Evolutionary conservation across 2,113 vertebrate species (phyloP), one percentile per base, ranked within the genome.

Genomic region (Columba janthina): DNA sequence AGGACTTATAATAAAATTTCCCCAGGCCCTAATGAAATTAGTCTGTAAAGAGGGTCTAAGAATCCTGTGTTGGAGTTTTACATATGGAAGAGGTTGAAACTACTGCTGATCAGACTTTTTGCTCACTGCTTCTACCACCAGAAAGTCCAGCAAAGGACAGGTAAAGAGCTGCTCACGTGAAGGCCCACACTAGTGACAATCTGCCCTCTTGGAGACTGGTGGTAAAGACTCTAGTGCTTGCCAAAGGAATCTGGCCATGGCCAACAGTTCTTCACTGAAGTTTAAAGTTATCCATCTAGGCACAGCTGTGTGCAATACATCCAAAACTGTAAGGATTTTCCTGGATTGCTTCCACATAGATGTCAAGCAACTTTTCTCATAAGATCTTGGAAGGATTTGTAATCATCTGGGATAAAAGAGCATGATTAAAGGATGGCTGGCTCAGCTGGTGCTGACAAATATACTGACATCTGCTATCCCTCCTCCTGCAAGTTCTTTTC

Each of bases 361-460:
- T 74, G 72, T 97, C 94, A 93, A 88, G 42, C 29, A 94, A 94
- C 31, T 86, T 94, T 93, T 94, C 94, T 94, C 88, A 60, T 70
- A 91, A 90, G 86, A 93, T 71, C 78, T 93, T 97, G 83, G 72
- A 96, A 92, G 76, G 83, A 89, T 92, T 94, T 94, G 76, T 81
- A 92, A 90, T 96, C 90, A 92, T 96, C 91, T 94, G 73, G 83
- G 76, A 95, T 95, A 90, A 96, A 96, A 84, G 88, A 62, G n/a
- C 69, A 76, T 70, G 85, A 95, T 94, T 93, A 96, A 96, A 96
- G 50, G 40, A 94, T 48, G 65, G 76, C 83, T 94, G 86, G 72
- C 86, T 93, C 91, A 94, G 89, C 86, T 93, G 73, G 90, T 94
- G 92, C 86, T 89, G 95, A 96, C 95, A 96, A 96, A 94, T 93